These are phyloP conservation scores for Heliconius congener DNA, from an alignment of 1,140 invertebrate genomes.

Conservation along the genomic window DNA sequence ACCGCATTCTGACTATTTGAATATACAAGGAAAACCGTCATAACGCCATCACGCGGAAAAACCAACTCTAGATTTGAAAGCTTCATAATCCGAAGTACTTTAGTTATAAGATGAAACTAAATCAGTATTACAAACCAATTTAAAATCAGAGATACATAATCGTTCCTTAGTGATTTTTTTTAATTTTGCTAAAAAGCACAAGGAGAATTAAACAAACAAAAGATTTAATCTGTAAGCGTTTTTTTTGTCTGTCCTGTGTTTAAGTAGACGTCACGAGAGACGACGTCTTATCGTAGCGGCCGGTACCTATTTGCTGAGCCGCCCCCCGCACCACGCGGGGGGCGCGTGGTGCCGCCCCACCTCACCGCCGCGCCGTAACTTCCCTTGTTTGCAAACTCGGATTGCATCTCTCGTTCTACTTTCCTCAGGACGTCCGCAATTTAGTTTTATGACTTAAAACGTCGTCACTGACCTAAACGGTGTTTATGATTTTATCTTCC, in stretches of 20 bases:
- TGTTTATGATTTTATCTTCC: conserved; percentile 47
- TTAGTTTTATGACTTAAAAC: conserved; percentile 79
- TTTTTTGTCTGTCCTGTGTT: conserved; percentile 59
- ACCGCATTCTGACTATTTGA: conserved; percentile 64
- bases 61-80: not conserved
- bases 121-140: too few species aligned
- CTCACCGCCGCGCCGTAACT: conserved; percentile 57
- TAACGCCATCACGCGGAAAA: not conserved
- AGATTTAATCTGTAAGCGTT: conserved; percentile 75
- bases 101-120: not conserved
- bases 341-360: too few species aligned
- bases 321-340: conserved; percentile 53
- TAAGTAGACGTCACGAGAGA: conserved; percentile 76
- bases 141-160: too few species aligned
- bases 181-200: conserved; percentile 51
- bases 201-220: conserved; percentile 71
- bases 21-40: conserved; percentile 65
- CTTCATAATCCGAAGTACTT: not conserved
- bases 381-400: conserved; percentile 80
- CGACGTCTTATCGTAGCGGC: conserved; percentile 70
- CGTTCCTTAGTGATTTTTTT: conserved; percentile 42
- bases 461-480: conserved; percentile 60
- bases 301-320: conserved; percentile 74
- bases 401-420: conserved; percentile 79
- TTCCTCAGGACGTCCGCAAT: conserved; percentile 74